Conservation (phyloP, 2,888 invertebrate genomes). For the Iphiclides podalirius region DNA sequence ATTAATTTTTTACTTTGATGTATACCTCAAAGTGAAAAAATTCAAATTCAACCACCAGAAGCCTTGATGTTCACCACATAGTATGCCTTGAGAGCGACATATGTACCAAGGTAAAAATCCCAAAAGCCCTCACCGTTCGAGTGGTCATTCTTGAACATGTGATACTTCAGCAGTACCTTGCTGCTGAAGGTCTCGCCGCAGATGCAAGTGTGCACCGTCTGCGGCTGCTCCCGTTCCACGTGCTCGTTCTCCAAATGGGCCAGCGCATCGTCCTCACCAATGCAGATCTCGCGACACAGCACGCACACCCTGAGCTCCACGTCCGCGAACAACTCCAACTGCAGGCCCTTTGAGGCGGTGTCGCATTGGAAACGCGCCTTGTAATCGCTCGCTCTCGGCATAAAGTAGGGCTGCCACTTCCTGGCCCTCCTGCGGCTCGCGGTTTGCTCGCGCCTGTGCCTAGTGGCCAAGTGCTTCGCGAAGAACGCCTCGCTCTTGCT, state of each 20-base stretch:
- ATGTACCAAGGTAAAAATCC: no score
- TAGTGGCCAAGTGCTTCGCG: slow-evolving; percentile 32
- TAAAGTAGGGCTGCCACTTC: slow-evolving; percentile 27
- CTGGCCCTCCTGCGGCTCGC: not conserved
- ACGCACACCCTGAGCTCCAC: slow-evolving; percentile 41
- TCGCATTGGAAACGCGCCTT: slow-evolving; percentile 18
- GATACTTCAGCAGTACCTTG: slow-evolving; percentile 50
- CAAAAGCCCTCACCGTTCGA: slow-evolving; percentile 23
- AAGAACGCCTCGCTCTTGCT: slow-evolving; percentile 33
- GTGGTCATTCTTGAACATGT: slow-evolving; percentile 35
- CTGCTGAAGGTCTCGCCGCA: slow-evolving; percentile 50
- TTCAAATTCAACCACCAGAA: no score
- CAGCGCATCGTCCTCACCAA: slow-evolving; percentile 24
- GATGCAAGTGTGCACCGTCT: slow-evolving; percentile 32
- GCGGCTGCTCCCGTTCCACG: not conserved
- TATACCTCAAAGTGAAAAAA: no score
- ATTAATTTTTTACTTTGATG: no score
- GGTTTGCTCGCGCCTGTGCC: slow-evolving; percentile 28
- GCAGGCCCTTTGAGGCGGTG: slow-evolving; percentile 7
- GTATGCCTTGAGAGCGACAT: no score
- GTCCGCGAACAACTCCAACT: not conserved
- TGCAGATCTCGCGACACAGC: slow-evolving; percentile 50
- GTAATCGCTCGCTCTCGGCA: not conserved
- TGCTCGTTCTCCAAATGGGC: slow-evolving; percentile 41
- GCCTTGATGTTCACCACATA: no score